A percentile compares a stretch with the other conserved stretches of the same genome.
Conservation (phyloP, 2,113 vertebrate species). For the Salminus brasiliensis region DNA sequence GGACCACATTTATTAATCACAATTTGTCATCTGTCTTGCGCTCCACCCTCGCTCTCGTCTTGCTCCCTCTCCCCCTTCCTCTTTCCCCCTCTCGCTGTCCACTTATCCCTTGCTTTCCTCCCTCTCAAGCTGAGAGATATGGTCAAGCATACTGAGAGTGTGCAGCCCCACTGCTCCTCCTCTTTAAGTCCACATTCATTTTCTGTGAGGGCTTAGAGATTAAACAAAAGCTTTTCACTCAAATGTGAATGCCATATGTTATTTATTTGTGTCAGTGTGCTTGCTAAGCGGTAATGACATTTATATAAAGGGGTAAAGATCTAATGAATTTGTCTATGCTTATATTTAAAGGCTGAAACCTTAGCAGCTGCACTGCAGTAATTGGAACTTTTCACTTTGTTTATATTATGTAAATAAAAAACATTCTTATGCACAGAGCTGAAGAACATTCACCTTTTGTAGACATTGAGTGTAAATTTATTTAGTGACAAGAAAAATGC, state of each 20-base stretch:
- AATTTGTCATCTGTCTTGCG: constrained; percentile 81
- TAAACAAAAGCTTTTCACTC: constrained; percentile 67
- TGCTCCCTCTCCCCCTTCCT: constrained; percentile 40
- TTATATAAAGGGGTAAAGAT: not conserved
- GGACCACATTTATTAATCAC: constrained; percentile 85
- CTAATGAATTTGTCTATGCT: not conserved
- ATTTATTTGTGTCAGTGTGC: constrained; percentile 36
- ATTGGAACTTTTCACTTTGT: too few relatives aligned
- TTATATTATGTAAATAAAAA: too few relatives aligned
- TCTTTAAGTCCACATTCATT: constrained; percentile 62
- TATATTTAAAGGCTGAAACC: not conserved
- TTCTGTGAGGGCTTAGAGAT: constrained; percentile 59
- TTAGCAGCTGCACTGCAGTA: not conserved
- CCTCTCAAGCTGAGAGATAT: constrained; percentile 56
- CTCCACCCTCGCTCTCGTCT: constrained; percentile 64
- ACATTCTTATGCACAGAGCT: too few relatives aligned
- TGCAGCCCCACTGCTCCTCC: constrained; percentile 49
- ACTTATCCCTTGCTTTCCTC: constrained; percentile 68
- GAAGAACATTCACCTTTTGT: too few relatives aligned
- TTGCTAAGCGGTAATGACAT: constrained; percentile 2
- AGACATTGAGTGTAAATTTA: too few relatives aligned
- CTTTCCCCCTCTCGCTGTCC: constrained; percentile 58
- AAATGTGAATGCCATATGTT: constrained; percentile 61
- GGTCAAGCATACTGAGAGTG: constrained; percentile 61
- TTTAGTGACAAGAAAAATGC: too few relatives aligned